Evolutionary conservation across 2,113 vertebrate genomes (phyloP), one percentile per base, ranked within the genome.

Genomic region (Promerops cafer): DNA sequence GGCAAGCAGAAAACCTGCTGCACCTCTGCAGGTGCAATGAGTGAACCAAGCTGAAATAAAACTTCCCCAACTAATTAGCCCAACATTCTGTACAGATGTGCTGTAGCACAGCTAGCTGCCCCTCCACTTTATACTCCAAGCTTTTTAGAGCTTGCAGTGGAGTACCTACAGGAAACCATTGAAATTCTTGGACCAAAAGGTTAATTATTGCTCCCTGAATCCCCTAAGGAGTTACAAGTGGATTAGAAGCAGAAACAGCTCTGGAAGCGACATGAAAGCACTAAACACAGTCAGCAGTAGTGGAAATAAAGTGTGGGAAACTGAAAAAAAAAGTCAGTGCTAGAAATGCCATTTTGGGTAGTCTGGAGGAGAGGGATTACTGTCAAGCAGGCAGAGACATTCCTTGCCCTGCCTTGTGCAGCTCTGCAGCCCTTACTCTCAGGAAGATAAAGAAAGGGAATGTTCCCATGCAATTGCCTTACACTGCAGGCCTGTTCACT

Each of bases 181-280:
- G 76, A 87, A 89, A 92, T 83, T 96, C 91, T 77, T 83, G 72
- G 80, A 92, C 76, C 83, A 89, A 92, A 96, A 97, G 93, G 93
- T 94, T 95, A 90, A 95, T 97, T 89, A 90, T 59, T n/a, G 5
- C 80, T 93, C 71, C 72, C 52, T 6, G 17, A 93, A 86, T 69
- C 66, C 90, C 88, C 85, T 17, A 47, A 44, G 89, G 89, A 92
- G 86, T 74, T 88, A 92, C 83, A 89, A 97, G 94, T 68, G 86
- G 95, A 96, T 97, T 96, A 97, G 69, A 94, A 78, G 72, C 59
- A 95, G 82, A 92, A 93, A 82, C 56, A 93, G 83, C 80, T 83
- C 86, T 92, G 83, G 22, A 94, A 89, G 52, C 47, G 4, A 65
- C 72, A 87, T 78, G 68, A 96, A 94, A 95, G 83, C 80, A 93